phyloP scores from a whole-genome alignment of 1,140 invertebrate species.

The Drosophila kurseongensis region DNA sequence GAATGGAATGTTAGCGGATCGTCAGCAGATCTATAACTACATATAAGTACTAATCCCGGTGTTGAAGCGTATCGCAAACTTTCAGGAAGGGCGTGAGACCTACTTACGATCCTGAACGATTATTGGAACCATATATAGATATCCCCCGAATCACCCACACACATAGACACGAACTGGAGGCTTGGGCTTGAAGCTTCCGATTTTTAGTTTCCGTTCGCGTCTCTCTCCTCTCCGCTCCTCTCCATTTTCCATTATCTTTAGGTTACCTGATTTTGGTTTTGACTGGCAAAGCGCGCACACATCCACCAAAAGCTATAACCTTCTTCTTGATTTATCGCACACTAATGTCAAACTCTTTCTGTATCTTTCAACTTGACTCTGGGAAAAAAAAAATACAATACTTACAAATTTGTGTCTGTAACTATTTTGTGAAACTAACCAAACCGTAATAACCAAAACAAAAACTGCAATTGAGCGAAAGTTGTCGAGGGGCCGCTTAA shows the following conservation, averaged over 20 bases:
- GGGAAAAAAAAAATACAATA: conserved; percentile 58
- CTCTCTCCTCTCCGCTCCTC: not conserved
- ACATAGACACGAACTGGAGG: conserved; percentile 9
- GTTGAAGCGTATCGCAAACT: conserved; percentile 9
- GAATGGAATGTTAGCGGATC: conserved; percentile 34
- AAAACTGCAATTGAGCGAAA: conserved; percentile 76
- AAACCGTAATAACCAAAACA: conserved; percentile 41
- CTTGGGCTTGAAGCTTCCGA: conserved; percentile 36
- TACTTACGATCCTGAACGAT: conserved; percentile 24
- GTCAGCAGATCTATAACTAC: conserved; percentile 25
- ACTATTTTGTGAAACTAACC: conserved; percentile 54
- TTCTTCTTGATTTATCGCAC: conserved; percentile 55
- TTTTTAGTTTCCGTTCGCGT: conserved; percentile 41
- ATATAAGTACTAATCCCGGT: conserved; percentile 37
- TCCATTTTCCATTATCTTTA: not conserved
- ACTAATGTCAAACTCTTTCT: conserved; percentile 83
- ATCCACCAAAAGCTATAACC: conserved; percentile 20
- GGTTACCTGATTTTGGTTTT: conserved; percentile 19
- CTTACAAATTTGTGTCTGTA: conserved; percentile 55
- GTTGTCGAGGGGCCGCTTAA: conserved; percentile 77
- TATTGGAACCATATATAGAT: conserved; percentile 7
- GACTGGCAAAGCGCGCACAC: conserved; percentile 32
- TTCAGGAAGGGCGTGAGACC: conserved; percentile 17
- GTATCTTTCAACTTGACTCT: conserved; percentile 79
- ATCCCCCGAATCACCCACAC: conserved; percentile 23